phyloP scores from a whole-genome alignment of 2,888 invertebrate species.

The Cybosia mesomella region DNA sequence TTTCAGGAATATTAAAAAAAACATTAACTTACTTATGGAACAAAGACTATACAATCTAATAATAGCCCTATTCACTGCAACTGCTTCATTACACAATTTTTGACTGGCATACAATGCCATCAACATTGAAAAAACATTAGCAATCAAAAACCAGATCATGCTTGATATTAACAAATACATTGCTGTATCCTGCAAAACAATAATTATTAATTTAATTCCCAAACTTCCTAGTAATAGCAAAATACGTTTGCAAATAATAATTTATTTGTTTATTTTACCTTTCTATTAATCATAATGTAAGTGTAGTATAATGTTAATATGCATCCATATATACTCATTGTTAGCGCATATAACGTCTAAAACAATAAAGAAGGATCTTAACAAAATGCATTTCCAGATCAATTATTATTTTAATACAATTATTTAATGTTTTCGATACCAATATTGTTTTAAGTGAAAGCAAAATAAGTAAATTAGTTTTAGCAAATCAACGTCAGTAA shows the following conservation, averaged over 20 bases:
- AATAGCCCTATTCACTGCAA: not conserved
- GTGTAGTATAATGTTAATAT: not conserved
- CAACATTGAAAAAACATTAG: not conserved
- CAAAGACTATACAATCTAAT: constrained; percentile 3
- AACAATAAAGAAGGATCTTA: not conserved
- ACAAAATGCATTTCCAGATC: not conserved
- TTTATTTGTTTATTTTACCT: too few relatives aligned
- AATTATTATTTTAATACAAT: not conserved
- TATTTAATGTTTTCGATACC: not conserved
- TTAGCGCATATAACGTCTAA: not conserved
- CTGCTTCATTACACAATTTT: not conserved
- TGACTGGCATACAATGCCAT: not conserved
- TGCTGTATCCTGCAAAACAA: not conserved
- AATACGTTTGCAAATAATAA: not conserved
- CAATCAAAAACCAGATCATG: not conserved
- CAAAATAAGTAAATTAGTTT: too few relatives aligned
- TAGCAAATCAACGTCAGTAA: too few relatives aligned
- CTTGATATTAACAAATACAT: not conserved
- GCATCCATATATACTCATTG: not conserved
- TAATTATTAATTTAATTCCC: not conserved
- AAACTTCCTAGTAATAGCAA: not conserved
- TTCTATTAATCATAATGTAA: not conserved
- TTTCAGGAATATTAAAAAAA: not conserved
- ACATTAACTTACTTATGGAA: not conserved
- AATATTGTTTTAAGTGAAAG: too few relatives aligned